Evolutionary conservation across 2,797 vertebrate genomes (phyloP).

Genomic region (Arremon brunneinucha): DNA sequence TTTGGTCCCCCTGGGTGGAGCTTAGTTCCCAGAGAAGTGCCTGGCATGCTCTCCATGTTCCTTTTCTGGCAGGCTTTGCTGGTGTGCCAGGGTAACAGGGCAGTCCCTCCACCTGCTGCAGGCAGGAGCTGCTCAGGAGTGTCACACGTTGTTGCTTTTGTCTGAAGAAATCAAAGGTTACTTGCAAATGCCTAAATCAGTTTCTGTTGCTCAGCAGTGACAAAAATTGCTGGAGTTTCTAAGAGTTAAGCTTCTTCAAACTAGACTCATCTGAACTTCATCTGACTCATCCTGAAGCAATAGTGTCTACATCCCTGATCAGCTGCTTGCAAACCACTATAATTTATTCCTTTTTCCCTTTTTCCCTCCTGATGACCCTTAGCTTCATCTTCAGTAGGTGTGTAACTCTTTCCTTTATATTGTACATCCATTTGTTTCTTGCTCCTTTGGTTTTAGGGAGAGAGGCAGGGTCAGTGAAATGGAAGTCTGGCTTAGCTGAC

Average conservation of each 20-base stretch:
- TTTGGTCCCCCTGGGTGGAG: not conserved
- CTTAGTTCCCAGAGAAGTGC: not conserved
- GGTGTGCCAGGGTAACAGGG: fast-evolving
- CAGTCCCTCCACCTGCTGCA: not conserved
- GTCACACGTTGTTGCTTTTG: not conserved
- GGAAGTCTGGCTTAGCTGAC: not conserved
- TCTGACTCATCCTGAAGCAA: not conserved
- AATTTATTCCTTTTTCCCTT: not conserved
- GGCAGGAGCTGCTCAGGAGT: not conserved
- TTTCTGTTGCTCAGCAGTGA: not conserved
- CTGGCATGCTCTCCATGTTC: not conserved
- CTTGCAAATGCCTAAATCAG: not conserved
- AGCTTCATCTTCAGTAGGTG: not conserved
- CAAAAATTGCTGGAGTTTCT: not conserved
- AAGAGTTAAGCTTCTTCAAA: not conserved
- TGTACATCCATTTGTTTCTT: not conserved
- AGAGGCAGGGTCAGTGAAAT: not conserved
- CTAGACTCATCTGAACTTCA: not conserved
- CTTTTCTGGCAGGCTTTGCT: not conserved
- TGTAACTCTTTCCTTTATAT: not conserved
- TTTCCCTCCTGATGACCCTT: not conserved
- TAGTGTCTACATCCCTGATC: not conserved
- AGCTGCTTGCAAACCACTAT: not conserved
- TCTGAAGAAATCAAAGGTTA: not conserved
- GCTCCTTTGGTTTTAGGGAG: not conserved